Conservation (phyloP, 2,797 vertebrate genomes). For the Odontamblyopus lacepedii region DNA sequence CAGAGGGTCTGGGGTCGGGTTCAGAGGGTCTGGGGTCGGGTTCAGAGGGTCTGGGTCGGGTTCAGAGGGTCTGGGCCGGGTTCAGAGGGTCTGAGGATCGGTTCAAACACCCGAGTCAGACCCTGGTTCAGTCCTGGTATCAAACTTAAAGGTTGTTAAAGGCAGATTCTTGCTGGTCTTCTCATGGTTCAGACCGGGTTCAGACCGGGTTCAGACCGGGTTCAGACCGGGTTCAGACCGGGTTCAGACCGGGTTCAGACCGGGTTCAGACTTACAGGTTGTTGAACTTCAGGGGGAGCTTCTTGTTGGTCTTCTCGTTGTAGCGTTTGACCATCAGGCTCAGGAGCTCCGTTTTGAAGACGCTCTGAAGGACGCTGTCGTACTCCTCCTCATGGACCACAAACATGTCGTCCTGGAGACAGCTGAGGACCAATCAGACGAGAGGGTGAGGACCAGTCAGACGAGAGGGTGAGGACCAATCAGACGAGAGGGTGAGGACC, state of each 20-base stretch:
- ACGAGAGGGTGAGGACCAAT: too few species aligned
- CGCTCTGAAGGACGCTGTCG: slow-evolving; percentile 82
- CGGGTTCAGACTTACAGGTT: slow-evolving; percentile 76
- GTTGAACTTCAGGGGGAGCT: slow-evolving; percentile 81
- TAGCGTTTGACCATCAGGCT: slow-evolving; percentile 83
- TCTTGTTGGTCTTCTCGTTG: slow-evolving; percentile 73
- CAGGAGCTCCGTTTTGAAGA: slow-evolving; percentile 86
- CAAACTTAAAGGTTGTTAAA: too few species aligned
- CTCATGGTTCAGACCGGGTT: not conserved
- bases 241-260: not conserved
- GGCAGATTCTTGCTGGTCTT: too few species aligned
- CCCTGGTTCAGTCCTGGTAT: too few species aligned
- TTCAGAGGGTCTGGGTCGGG: too few species aligned
- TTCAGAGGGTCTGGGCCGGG: too few species aligned
- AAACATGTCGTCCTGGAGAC: slow-evolving; percentile 84
- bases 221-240: not conserved
- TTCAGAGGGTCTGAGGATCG: too few species aligned
- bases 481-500: too few species aligned
- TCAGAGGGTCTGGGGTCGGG: too few species aligned
- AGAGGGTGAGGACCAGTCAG: too few species aligned
- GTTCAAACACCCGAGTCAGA: too few species aligned
- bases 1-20: too few species aligned
- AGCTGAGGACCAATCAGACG: slow-evolving; percentile 53
- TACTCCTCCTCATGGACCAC: slow-evolving; percentile 83
- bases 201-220: not conserved